Base-by-base conservation (phyloP, 2,888 invertebrate species). In the Bursaphelenchus okinawaensis region DNA sequence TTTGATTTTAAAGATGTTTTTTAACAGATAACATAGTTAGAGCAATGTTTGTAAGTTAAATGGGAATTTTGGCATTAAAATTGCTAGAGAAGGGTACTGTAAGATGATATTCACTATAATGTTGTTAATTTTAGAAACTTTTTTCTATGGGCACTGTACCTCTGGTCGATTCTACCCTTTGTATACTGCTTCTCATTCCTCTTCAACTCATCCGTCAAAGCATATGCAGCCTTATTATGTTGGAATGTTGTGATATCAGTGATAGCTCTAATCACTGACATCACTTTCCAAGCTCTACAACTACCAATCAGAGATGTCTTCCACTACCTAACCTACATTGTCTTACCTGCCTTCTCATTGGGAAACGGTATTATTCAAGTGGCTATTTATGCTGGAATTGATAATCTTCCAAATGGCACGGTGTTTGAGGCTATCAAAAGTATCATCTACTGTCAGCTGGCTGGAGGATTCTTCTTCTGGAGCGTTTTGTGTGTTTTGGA, bases 131-230 rank as follows among this genome's bases (percentile, higher is more conserved):
- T 9, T 28, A 65, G 28, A 26, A 23, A 26, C 20, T 62, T 62
- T 22, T 24, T 52, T 6, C 23, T 80, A 50, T 81, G 77, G 78
- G 50, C 67, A n/a, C 62, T 75, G 1, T 81, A 74, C 67, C 77
- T 81, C 65, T 69, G 75, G 67, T 67, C 73, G 19, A 70, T 68
- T 8, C 68, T 76, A 23, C 76, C 80, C 1, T 74, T 77, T 64
- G 72, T 76, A 52, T 80, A 78, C 58, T 72, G 75, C 9, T 68
- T 71, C 9, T 78, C 77, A 0, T 79, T 76, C 66, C 55, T 80
- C 0, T 81, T 80, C 70, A 55, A 63, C 28, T 77, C 76, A 0
- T 63, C 69, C 8, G 59, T 63, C 4, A 60, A 62, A 27, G 75
- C 77, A 19, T 72, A 70, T 60, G 68, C 72, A 8, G 62, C 72